A percentile compares a stretch with the other conserved stretches of the same genome.
phyloP scores from a whole-genome alignment of 2,113 vertebrate species.

The Mobula birostris region DNA sequence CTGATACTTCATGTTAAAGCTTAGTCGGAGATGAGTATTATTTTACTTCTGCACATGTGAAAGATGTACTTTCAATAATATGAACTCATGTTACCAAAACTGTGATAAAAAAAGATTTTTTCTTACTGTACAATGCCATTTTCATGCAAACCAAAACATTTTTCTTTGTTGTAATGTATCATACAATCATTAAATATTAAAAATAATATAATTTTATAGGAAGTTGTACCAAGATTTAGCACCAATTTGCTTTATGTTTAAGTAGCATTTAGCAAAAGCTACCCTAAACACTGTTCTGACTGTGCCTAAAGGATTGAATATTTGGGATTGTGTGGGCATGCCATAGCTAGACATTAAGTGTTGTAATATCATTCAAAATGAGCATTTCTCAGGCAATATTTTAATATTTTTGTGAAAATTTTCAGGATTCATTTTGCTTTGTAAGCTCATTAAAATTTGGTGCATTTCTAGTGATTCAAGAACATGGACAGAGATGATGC shows the following conservation, averaged over 20 bases:
- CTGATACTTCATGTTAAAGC: constrained; percentile 49
- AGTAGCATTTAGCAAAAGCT: constrained; percentile 43
- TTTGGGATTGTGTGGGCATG: constrained; percentile 53
- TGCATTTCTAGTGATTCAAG: too few relatives aligned
- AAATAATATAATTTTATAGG: constrained; percentile 73
- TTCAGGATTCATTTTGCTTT: background rate
- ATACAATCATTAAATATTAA: constrained; percentile 59
- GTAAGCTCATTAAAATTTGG: background rate
- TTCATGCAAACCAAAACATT: constrained; percentile 54
- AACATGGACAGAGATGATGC: background rate
- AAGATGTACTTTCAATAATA: constrained; percentile 56
- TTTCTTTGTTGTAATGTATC: constrained; percentile 46
- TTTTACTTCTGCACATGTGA: constrained; percentile 53
- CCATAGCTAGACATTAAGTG: constrained; percentile 54
- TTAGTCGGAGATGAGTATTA: constrained; percentile 29
- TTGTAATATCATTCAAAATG: constrained; percentile 53
- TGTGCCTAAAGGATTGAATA: constrained; percentile 44
- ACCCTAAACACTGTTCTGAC: background rate
- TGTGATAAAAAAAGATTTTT: constrained; percentile 72
- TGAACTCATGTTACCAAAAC: constrained; percentile 77
- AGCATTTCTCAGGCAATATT: constrained; percentile 21
- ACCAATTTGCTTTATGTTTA: constrained; percentile 40
- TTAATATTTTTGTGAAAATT: background rate
- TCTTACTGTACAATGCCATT: constrained; percentile 66
- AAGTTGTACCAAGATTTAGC: constrained; percentile 47